Conservation (phyloP, 1,140 invertebrate species). For the Idris sp. region DNA sequence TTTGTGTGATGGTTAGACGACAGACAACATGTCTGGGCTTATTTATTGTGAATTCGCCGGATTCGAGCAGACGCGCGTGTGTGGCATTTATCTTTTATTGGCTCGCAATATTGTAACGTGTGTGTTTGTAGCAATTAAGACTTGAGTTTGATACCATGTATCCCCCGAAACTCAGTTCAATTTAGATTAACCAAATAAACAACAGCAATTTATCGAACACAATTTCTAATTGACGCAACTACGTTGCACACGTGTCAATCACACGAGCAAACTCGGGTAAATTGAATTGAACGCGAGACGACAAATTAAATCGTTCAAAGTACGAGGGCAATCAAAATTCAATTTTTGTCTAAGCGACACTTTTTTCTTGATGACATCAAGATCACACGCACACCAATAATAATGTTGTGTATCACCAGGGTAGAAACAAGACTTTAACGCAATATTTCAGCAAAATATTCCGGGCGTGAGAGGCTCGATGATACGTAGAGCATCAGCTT, state of each 20-base stretch:
- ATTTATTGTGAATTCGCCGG: conserved; percentile 72
- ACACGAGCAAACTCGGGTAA: too few species aligned
- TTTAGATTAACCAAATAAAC: conserved; percentile 38
- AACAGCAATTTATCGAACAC: conserved; percentile 28
- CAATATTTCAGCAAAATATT: conserved; percentile 61
- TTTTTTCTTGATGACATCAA: conserved; percentile 37
- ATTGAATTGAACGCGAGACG: too few species aligned
- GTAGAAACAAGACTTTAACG: conserved; percentile 30
- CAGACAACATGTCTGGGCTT: conserved; percentile 72
- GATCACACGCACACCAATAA: conserved; percentile 20
- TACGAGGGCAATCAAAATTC: conserved; percentile 22
- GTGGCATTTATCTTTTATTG: conserved; percentile 68
- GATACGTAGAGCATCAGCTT: conserved; percentile 69
- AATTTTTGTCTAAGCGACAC: conserved; percentile 17
- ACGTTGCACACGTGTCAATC: conserved; percentile 16
- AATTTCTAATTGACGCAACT: conserved; percentile 39
- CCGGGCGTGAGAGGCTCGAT: conserved; percentile 64
- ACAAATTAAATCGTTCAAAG: conserved; percentile 23
- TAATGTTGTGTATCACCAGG: conserved; percentile 19
- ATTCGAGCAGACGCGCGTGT: conserved; percentile 70
- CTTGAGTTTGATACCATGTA: conserved; percentile 15
- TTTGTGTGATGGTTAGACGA: conserved; percentile 47
- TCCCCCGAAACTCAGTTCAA: conserved; percentile 27
- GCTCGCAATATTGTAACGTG: conserved; percentile 61
- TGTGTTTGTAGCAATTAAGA: conserved; percentile 28